Percentiles rank a stretch among this genome's conserved stretches.
phyloP scores from a whole-genome alignment of 1,140 invertebrate genomes.

The Scaptomyza hsui region DNA sequence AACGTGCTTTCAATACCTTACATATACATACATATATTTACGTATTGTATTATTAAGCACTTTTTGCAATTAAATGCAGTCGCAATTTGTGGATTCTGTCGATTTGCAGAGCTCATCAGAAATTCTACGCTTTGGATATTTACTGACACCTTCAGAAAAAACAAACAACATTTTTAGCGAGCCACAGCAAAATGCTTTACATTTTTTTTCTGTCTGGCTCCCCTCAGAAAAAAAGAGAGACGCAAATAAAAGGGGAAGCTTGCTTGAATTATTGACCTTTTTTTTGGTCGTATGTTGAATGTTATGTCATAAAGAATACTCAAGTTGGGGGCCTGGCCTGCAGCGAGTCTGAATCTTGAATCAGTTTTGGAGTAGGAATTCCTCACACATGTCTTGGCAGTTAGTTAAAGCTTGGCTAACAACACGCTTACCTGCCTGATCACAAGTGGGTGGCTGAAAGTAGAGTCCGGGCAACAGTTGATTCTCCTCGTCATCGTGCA shows the following conservation, averaged over 20 bases:
- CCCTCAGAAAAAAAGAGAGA: not conserved
- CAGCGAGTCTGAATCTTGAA: constrained; percentile 9
- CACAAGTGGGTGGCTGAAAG: constrained; percentile 79
- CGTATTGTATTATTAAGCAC: constrained; percentile 22
- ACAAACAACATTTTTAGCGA: constrained; percentile 11
- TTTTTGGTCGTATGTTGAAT: constrained; percentile 39
- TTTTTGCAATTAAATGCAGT: constrained; percentile 24
- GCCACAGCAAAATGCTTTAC: constrained; percentile 1
- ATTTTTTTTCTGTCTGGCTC: not conserved
- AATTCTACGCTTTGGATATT: constrained; percentile 21
- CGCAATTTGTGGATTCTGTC: constrained; percentile 22
- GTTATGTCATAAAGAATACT: constrained; percentile 28
- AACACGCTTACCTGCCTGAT: constrained; percentile 84
- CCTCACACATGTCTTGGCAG: constrained; percentile 30
- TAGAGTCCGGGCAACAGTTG: constrained; percentile 72
- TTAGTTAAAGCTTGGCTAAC: constrained; percentile 80
- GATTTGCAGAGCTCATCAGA: constrained; percentile 38
- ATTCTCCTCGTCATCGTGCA: constrained; percentile 81
- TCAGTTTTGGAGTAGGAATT: not conserved
- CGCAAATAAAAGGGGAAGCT: not conserved
- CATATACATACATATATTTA: not conserved
- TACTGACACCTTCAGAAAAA: constrained; percentile 3
- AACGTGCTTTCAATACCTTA: constrained; percentile 35
- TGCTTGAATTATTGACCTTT: constrained; percentile 59
- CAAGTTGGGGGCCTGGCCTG: constrained; percentile 32